Base-by-base conservation (phyloP, 1,140 invertebrate genomes). In the Drosophila obscura region DNA sequence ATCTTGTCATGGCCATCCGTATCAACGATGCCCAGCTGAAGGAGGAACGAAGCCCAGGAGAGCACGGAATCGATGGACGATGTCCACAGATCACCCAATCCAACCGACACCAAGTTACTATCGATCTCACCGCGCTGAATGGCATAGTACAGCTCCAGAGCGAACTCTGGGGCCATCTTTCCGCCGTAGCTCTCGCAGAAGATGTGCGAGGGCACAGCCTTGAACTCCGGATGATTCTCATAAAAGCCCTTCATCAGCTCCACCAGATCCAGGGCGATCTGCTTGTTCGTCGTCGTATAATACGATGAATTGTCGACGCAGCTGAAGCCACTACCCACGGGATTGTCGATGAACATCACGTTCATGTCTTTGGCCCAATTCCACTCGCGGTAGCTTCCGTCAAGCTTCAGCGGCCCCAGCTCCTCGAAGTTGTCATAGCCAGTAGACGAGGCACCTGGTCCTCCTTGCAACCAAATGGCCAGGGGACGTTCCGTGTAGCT, bases 181-280 rank as follows among this genome's bases (percentile, higher is more conserved):
- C 96, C 97, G 24, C 97, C 97, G 91, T 98, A 98, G 0, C 96
- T 97, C 90, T 98, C 96, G 28, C 95, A 96, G 73, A 96, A 96
- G 51, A 98, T 96, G 77, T 97, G 98, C n/a, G 97, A 93, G 1
- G 96, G 95, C 5, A 95, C 93, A 5, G 91, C 93, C 81, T 94
- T 93, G 83, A 97, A 97, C 77, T 95, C 93, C 0, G 95, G 94
- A 74, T 95, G 89, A 39, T 92, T 85, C 11, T 93, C 78, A 50
- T 95, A 94, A 78, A 97, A 95, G 4, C 93, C 93, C 87, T 93
- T 93, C 79, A 97, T 93, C n/a, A 97, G 92, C 43, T 93, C 93
- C 0, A 97, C 92, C 64, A 98, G 94, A 93, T 98, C 97, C 41
- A 92, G 52, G 1, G 96, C 96, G 44, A 97, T 97, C 93, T 96